Percentiles rank a stretch among this genome's conserved stretches.
phyloP scores from a whole-genome alignment of 2,797 vertebrate genomes.

The Liasis olivaceus region DNA sequence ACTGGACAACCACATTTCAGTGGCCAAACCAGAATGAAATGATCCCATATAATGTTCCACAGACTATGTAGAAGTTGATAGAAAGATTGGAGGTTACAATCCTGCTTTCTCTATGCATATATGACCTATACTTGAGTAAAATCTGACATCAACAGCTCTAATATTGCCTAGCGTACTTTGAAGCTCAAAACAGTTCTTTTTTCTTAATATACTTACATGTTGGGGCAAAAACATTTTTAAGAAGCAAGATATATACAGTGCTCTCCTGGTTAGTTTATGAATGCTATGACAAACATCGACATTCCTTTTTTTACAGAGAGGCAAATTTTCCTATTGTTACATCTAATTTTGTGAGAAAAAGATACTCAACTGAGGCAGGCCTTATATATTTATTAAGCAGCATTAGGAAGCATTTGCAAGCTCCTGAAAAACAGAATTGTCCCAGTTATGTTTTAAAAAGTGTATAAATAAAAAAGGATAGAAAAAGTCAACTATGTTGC shows the following conservation, averaged over 20 bases:
- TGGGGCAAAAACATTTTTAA: too few species aligned
- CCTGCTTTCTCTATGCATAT: neutral
- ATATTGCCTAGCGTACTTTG: too few species aligned
- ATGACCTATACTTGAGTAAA: neutral
- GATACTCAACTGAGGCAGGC: neutral
- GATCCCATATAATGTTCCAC: neutral
- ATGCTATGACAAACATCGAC: too few species aligned
- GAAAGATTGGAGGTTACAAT: neutral
- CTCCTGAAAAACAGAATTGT: constrained; percentile 22
- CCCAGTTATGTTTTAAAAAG: constrained; percentile 65
- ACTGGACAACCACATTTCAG: neutral
- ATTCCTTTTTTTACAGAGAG: too few species aligned
- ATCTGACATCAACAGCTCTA: too few species aligned
- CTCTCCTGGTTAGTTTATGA: too few species aligned
- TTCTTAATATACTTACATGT: too few species aligned
- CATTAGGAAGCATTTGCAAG: neutral
- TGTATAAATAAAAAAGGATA: constrained; percentile 61
- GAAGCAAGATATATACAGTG: too few species aligned
- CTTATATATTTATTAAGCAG: neutral
- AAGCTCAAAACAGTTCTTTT: neutral
- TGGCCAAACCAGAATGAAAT: neutral
- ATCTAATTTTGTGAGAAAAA: neutral
- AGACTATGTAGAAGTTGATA: neutral
- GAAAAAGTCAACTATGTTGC: constrained; percentile 61
- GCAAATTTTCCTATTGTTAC: neutral